phyloP scores from a whole-genome alignment of 2,888 invertebrate species.

The Autographa gamma region DNA sequence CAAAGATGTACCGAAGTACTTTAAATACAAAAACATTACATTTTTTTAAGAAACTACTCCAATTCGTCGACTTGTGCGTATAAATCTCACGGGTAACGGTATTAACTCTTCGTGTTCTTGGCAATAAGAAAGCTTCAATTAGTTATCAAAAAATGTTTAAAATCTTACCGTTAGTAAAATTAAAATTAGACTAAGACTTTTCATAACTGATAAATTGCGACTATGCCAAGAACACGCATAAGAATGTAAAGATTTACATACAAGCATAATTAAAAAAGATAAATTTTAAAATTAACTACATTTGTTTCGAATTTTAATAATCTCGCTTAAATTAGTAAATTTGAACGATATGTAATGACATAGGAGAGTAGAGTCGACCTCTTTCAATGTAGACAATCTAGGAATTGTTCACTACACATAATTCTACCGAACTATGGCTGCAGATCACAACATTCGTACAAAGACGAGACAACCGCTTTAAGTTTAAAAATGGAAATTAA shows the following conservation, averaged over 20 bases:
- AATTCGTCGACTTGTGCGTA: not conserved
- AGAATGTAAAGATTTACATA: not conserved
- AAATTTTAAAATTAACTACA: not conserved
- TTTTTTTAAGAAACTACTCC: not conserved
- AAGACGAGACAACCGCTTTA: slow-evolving; percentile 15
- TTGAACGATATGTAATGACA: not conserved
- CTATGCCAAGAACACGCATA: not conserved
- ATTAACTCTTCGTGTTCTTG: not conserved
- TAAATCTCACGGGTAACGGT: not conserved
- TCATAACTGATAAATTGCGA: not conserved
- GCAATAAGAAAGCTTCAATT: not conserved
- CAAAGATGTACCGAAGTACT: not conserved
- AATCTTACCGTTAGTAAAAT: not conserved
- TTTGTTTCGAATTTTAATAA: not conserved
- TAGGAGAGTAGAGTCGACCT: slow-evolving; percentile 35
- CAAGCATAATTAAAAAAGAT: not conserved
- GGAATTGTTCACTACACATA: slow-evolving; percentile 12
- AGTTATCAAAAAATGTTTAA: not conserved
- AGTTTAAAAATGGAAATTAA: slow-evolving; percentile 10
- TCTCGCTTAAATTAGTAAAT: not conserved
- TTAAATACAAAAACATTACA: not conserved
- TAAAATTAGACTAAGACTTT: not conserved
- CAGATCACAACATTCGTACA: slow-evolving; percentile 19
- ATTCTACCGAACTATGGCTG: slow-evolving; percentile 18
- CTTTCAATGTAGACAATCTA: slow-evolving; percentile 8